Base-by-base conservation (phyloP, 2,888 invertebrate species). In the Torymus auratus region DNA sequence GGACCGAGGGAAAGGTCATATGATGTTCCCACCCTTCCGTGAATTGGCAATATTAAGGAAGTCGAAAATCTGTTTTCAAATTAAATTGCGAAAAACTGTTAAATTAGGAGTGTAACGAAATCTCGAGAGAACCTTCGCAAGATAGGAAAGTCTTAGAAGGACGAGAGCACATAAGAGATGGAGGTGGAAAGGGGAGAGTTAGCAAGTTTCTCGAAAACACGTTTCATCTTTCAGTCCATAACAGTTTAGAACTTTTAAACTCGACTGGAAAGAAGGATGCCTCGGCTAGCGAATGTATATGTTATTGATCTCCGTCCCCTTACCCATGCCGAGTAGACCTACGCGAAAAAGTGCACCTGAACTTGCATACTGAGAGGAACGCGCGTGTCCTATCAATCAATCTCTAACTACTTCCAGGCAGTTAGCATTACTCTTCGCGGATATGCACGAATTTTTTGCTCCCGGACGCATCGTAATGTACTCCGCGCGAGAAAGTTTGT, bases 141-240 rank as follows among this genome's bases (percentile, higher is more conserved):
- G 67, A 41, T 41, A 41, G 41, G 28, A 28, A 65, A 78, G n/a
- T 23, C 60, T 23, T 28, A 13, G 28, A 4, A 3, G 28, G 41
- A 41, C 41, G 41, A 41, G 41, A 41, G 41, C 7, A 7, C 7
- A 41, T 1, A 1, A 4, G 41, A 41, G 41, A 41, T 1, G 7
- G 41, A 41, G 7, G 7, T n/a, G 41, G 7, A 7, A 7, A 7
- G 7, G 7, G 7, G 41, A 65, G 53, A 71, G 71, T 72, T 64
- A 23, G 58, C 53, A 28, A 71, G 52, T 78, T 71, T 58, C 41
- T 70, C 55, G 56, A 70, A 77, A 71, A 53, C 53, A 65, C 15
- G 64, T 71, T 78, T 67, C 71, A 60, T 78, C 71, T 78, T 78
- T 78, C n/a, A 72, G 65, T 67, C 28, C 17, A 72, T 71, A 78